Base-by-base conservation (phyloP, 1,140 invertebrate genomes). In the Eriosoma lanigerum region DNA sequence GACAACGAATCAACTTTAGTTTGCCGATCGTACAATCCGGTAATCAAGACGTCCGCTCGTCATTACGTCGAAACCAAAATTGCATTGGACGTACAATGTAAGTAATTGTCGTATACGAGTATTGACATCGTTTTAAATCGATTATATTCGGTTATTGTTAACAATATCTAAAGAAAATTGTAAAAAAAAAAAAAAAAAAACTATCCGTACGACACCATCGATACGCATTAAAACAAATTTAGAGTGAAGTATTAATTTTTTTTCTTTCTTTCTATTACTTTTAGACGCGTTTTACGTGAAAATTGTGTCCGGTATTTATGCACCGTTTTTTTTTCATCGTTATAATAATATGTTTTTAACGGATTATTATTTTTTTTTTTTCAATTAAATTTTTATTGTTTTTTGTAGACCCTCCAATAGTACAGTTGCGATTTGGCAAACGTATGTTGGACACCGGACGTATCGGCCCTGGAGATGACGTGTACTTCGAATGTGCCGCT, bases 401-500 rank as follows among this genome's bases (percentile, higher is more conserved):
- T 2, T 50, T 72, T 52, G 24, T 19, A 72, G 68, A 72, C 48
- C 68, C 68, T 72, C 68, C 68, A 1, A 24, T 72, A 6, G 68
- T 72, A 3, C 13, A 52, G 8, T 52, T 72, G n/a, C 21, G 48
- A 52, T 72, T 72, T 72, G 68, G 68, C 48, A 72, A 72, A n/a
- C 68, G 68, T 19, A 52, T 72, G 68, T 24, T 32, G 68, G 68
- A 72, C 48, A 72, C 68, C 8, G 68, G 68, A 5, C 0, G 48
- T 12, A 72, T 72, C 10, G 68, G 68, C n/a, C 68, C 68, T 72
- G 93, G 93, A 9, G 93, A 93, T 84, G 84, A 84, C 62, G 84
- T 84, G 13, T 87, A 87, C 73, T 87, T 87, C 81, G 87, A 88
- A 75, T 88, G 93, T 85, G 90, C 89, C 73, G 92, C 94, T 60